These are phyloP conservation scores for Lasioglossum villosulum DNA, from an alignment of 2,888 invertebrate species.

Conservation along the genomic window DNA sequence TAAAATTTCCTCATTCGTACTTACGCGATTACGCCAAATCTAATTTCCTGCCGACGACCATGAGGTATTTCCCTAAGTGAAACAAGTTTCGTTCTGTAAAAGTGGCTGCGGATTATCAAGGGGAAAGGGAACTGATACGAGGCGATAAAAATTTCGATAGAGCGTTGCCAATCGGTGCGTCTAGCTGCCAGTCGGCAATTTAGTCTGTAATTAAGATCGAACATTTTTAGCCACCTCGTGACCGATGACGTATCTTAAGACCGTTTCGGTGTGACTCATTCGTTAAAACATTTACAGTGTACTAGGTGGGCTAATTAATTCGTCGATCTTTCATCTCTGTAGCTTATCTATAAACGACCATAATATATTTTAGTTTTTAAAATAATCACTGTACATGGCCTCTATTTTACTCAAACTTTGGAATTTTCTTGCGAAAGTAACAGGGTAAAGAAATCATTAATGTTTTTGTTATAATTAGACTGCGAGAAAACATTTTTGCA, in stretches of 20 bases:
- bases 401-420: no score
- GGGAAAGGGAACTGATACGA: conserved; percentile 34
- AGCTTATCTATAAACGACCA: background rate
- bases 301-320: background rate
- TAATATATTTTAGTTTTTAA: no score
- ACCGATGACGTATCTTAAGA: background rate
- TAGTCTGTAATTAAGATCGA: conserved; percentile 43
- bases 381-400: no score
- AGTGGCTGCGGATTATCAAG: conserved; percentile 20
- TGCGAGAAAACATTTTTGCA: background rate
- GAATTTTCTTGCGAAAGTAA: no score
- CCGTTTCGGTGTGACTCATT: background rate
- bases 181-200: conserved; percentile 33
- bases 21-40: conserved; percentile 45
- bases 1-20: conserved; percentile 16
- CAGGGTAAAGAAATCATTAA: no score
- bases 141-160: conserved; percentile 32
- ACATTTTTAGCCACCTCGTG: conserved; percentile 9
- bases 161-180: conserved; percentile 27
- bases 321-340: background rate
- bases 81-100: conserved; percentile 45
- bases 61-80: conserved; percentile 12
- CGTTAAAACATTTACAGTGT: background rate
- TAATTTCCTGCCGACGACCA: conserved; percentile 39
- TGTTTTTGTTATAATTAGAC: background rate